These are phyloP conservation scores for Alloscopus bannaensis DNA, from an alignment of 2,888 invertebrate species.

Conservation along the genomic window DNA sequence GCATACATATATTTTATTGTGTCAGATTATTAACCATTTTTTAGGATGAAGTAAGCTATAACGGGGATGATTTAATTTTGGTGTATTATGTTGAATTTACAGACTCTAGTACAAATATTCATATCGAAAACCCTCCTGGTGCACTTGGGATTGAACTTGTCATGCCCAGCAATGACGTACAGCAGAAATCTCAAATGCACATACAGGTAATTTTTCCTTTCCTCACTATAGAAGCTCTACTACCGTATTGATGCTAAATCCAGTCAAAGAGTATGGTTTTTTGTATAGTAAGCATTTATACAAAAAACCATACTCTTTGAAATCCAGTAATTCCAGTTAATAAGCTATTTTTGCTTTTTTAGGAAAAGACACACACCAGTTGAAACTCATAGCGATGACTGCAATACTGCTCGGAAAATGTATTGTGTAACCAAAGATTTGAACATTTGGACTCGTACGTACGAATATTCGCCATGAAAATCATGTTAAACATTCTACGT, in stretches of 20 bases:
- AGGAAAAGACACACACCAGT: slow-evolving; percentile 27
- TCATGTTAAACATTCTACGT: slow-evolving; percentile 1
- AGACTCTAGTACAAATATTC: slow-evolving; percentile 43
- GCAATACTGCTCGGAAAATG: not conserved
- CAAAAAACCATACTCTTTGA: not conserved
- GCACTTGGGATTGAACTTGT: slow-evolving; percentile 1
- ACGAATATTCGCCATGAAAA: not conserved
- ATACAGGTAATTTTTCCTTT: no score
- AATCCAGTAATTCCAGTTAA: not conserved
- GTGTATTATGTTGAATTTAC: not conserved
- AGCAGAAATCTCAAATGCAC: slow-evolving; percentile 13
- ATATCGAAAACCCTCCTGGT: slow-evolving; percentile 9
- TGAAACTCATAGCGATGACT: not conserved
- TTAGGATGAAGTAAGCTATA: not conserved
- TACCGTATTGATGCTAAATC: not conserved
- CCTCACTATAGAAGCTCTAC: no score
- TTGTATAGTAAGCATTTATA: not conserved
- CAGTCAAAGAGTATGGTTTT: not conserved
- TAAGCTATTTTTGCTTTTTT: slow-evolving; percentile 2
- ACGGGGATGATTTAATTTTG: not conserved
- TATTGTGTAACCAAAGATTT: not conserved
- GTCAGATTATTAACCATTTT: not conserved
- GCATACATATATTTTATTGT: not conserved
- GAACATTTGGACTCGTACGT: not conserved
- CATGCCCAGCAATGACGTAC: slow-evolving; percentile 17